Evolutionary conservation across 2,888 invertebrate species (phyloP).

Genomic region (Brachyopa scutellaris): DNA sequence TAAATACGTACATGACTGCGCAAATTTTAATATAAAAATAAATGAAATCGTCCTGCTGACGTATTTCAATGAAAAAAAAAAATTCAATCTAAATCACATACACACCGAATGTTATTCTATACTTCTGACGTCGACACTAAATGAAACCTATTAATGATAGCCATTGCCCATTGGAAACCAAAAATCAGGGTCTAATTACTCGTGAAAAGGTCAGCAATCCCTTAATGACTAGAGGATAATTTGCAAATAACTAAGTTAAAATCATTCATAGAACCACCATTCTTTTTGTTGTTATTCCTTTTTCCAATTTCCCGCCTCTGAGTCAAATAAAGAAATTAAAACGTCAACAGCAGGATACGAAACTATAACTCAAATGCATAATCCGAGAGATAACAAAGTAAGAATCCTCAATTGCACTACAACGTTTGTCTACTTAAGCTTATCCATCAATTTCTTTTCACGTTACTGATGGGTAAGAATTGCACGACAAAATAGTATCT

Average conservation of each 20-base stretch:
- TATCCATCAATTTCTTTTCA: no score
- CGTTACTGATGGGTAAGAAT: no score
- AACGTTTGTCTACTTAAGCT: not conserved
- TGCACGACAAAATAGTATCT: no score
- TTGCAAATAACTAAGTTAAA: not conserved
- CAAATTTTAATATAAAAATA: not conserved
- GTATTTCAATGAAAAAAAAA: not conserved
- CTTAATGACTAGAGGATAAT: not conserved
- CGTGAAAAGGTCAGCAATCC: not conserved
- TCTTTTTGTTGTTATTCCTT: not conserved
- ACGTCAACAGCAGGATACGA: constrained; percentile 56
- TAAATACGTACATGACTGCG: not conserved
- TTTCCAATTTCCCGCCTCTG: not conserved
- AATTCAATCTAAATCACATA: constrained; percentile 3
- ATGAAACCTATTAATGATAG: no score
- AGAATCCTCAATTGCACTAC: not conserved
- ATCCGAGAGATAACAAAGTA: constrained; percentile 7
- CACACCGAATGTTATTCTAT: no score
- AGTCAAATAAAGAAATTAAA: constrained; percentile 49
- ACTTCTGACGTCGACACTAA: no score
- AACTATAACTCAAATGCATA: constrained; percentile 31
- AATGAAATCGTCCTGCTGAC: not conserved
- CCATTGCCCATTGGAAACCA: no score
- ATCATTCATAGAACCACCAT: not conserved
- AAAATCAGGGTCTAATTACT: not conserved